These are phyloP conservation scores for Chondrilla cf. caribensis DNA, from an alignment of 37 sponge, comb jelly and placozoan species.

Conservation along the genomic window DNA sequence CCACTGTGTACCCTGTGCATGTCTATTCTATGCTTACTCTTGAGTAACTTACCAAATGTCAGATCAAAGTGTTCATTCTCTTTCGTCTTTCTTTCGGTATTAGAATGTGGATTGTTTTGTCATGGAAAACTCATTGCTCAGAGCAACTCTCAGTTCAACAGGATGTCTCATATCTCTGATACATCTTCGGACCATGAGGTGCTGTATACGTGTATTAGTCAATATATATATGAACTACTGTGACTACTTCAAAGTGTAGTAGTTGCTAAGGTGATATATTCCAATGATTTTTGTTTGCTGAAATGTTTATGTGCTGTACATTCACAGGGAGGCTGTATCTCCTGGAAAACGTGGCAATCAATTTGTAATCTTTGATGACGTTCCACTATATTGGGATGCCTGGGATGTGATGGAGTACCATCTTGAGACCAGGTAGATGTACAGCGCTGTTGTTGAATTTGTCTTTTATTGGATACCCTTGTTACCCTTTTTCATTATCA, in stretches of 20 bases:
- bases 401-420: slow-evolving; percentile 93
- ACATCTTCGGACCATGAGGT: background rate
- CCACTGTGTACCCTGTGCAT: too few relatives aligned
- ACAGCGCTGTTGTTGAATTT: background rate
- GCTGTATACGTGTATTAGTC: background rate
- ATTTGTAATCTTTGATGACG: slow-evolving; percentile 75
- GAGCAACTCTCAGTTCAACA: too few relatives aligned
- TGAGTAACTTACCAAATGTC: too few relatives aligned
- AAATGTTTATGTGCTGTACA: background rate
- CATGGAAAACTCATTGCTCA: too few relatives aligned
- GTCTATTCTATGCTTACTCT: too few relatives aligned
- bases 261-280: too few relatives aligned
- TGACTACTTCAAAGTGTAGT: too few relatives aligned
- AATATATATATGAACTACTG: background rate
- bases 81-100: too few relatives aligned
- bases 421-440: slow-evolving; percentile 66
- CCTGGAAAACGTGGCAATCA: slow-evolving; percentile 42
- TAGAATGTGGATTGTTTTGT: too few relatives aligned
- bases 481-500: too few relatives aligned
- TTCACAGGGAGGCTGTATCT: slow-evolving; percentile 35
- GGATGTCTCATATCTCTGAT: background rate
- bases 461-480: background rate
- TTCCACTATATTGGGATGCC: slow-evolving; percentile 88
- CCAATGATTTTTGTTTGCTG: too few relatives aligned
- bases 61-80: too few relatives aligned